phyloP scores from a whole-genome alignment of 2,113 vertebrate genomes.

The Nycticorax nycticorax region DNA sequence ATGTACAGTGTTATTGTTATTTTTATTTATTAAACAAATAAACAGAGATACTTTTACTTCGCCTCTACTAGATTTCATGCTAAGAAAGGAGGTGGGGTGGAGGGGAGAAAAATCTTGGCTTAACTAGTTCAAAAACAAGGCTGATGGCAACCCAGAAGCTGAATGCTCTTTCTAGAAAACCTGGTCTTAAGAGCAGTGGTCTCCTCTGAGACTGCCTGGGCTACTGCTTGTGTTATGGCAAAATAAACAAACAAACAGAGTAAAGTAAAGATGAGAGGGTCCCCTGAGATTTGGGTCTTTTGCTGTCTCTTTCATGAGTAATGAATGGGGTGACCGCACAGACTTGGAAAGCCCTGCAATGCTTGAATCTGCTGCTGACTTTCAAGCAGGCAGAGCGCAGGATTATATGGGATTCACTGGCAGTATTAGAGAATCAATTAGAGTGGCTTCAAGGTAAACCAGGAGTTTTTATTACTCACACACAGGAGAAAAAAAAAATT shows the following conservation, averaged over 20 bases:
- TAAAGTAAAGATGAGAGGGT: constrained; percentile 66
- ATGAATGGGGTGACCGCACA: constrained; percentile 68
- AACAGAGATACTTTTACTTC: not conserved
- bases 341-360: constrained; percentile 44
- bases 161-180: constrained; percentile 68
- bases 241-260: constrained; percentile 73
- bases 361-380: constrained; percentile 29
- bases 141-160: not conserved
- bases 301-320: constrained; percentile 69
- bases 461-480: not conserved
- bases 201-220: constrained; percentile 7
- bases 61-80: not conserved
- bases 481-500: not conserved
- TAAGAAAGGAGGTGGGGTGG: not conserved
- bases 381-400: constrained; percentile 33
- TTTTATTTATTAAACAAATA: constrained; percentile 38
- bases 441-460: constrained; percentile 22
- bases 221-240: constrained; percentile 49
- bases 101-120: not conserved
- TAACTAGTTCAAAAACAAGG: not conserved
- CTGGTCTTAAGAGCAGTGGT: not conserved
- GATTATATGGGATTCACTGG: constrained; percentile 11
- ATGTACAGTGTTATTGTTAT: constrained; percentile 39
- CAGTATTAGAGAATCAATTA: not conserved
- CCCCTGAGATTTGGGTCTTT: constrained; percentile 62